Conservation (phyloP, 2,113 vertebrate species). For the Chloroceryle aenea region DNA sequence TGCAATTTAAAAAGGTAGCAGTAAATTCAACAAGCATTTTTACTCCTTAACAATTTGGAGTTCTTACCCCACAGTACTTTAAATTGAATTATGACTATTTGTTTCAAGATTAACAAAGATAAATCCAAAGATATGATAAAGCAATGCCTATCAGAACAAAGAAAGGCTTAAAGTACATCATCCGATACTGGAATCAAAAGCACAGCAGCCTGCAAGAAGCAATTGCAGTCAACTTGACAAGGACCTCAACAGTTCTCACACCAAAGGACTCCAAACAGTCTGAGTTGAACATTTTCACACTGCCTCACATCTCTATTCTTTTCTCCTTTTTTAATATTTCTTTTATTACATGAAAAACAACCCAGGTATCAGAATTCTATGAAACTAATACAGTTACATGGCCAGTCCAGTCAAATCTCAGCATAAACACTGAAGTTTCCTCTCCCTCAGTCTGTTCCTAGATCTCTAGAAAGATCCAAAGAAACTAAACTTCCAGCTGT, state of each 20-base stretch:
- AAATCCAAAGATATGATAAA: background rate
- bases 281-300: background rate
- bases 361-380: background rate
- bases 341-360: background rate
- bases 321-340: background rate
- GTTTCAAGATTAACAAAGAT: background rate
- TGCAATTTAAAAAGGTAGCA: background rate
- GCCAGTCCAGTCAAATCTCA: background rate
- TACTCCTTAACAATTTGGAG: background rate
- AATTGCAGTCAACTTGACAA: background rate
- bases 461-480: background rate
- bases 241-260: background rate
- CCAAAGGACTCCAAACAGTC: background rate
- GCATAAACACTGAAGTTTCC: background rate
- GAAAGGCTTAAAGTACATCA: background rate
- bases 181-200: background rate
- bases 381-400: background rate
- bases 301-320: background rate
- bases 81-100: background rate
- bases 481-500: background rate
- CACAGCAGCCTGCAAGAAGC: background rate
- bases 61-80: background rate
- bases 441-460: background rate
- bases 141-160: background rate
- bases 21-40: background rate